Conservation (phyloP, 2,113 vertebrate genomes). For the Anguilla japonica region DNA sequence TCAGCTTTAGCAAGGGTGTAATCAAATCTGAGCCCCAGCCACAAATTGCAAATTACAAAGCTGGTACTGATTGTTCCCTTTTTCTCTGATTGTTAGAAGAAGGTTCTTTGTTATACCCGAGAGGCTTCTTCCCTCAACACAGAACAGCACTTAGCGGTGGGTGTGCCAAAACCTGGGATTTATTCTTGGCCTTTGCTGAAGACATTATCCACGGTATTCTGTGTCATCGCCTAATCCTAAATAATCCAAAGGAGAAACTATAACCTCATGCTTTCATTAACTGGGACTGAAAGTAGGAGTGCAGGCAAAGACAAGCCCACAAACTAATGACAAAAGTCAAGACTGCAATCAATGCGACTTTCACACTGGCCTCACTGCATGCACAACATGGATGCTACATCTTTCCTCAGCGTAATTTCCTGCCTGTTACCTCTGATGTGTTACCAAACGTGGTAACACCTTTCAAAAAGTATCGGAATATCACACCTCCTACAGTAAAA, state of each 20-base stretch:
- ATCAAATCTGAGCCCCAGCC: conserved; percentile 28
- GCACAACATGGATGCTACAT: neutral
- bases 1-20: conserved; percentile 14
- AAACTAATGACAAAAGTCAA: neutral
- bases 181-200: neutral
- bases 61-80: conserved; percentile 24
- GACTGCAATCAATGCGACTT: neutral
- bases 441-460: neutral
- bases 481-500: neutral
- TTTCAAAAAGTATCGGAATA: neutral
- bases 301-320: neutral
- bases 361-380: too few relatives aligned
- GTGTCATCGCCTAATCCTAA: neutral
- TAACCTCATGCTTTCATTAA: neutral
- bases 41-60: conserved; percentile 37
- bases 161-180: neutral
- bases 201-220: neutral
- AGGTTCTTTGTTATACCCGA: conserved; percentile 25
- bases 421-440: neutral
- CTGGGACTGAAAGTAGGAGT: neutral
- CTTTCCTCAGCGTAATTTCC: neutral
- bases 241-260: neutral
- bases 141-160: neutral
- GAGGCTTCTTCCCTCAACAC: neutral
- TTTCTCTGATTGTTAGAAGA: conserved; percentile 25